Evolutionary conservation across 2,113 vertebrate species (phyloP).

Genomic region (Dunckerocampus dactyliophorus): DNA sequence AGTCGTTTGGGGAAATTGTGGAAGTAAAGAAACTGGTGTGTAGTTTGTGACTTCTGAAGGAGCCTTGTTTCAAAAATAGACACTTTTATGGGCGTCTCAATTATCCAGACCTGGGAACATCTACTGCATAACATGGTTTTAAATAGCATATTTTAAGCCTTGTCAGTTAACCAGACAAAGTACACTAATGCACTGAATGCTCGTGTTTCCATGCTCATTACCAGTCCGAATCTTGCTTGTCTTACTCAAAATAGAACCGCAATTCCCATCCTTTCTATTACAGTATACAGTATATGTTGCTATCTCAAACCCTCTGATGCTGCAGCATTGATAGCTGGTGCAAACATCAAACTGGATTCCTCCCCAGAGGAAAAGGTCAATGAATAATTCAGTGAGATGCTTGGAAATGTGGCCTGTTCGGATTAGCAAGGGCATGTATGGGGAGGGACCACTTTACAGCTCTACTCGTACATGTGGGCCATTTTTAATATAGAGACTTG

Average conservation of each 20-base stretch:
- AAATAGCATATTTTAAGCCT: background rate
- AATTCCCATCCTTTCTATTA: background rate
- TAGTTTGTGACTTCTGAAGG: too few relatives aligned
- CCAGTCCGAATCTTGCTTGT: background rate
- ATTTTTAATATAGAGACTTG: background rate
- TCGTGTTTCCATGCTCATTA: background rate
- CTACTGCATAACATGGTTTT: background rate
- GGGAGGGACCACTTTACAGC: background rate
- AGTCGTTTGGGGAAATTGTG: too few relatives aligned
- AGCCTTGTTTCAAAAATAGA: too few relatives aligned
- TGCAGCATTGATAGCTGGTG: constrained; percentile 27
- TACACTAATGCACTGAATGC: background rate
- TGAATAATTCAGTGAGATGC: constrained; percentile 50
- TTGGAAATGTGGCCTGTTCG: constrained; percentile 18
- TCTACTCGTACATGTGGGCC: constrained; percentile 2
- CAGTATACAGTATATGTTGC: background rate
- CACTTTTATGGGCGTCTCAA: too few relatives aligned
- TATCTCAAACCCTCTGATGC: constrained; percentile 3
- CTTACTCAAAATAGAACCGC: background rate
- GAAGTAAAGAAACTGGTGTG: too few relatives aligned
- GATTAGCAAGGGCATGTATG: background rate
- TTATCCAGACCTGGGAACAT: too few relatives aligned
- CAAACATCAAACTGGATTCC: constrained; percentile 20
- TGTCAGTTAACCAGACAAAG: background rate
- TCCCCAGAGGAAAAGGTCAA: background rate